Evolutionary conservation across 1,140 invertebrate species (phyloP), one percentile per base, ranked within the genome.

Genomic region (Ceratosolen solmsi): DNA sequence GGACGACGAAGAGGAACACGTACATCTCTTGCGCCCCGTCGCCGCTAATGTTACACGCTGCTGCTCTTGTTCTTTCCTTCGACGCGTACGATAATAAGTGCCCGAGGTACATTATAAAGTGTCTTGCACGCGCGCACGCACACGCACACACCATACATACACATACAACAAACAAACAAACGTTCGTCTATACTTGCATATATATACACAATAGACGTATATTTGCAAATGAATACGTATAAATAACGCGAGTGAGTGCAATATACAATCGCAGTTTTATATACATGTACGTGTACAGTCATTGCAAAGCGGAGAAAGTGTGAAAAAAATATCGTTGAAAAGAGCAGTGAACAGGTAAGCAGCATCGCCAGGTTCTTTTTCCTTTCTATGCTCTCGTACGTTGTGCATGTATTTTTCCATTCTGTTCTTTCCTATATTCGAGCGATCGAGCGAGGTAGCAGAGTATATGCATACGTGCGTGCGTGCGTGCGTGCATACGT

Each of bases 161-260:
- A 15, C 51, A 54, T 54, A 22, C 51, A 54, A 15, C n/a, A n/a
- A n/a, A n/a, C n/a, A 46, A 13, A 7, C 13, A 46, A 5, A 13
- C 5, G 41, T 13, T 46, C 41, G 41, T 46, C 5, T 13, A 46
- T 46, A 46, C 41, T 7, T 46, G 13, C 41, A 46, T 13, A n/a
- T 13, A 13, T 13, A 13, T 13, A 13, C 13, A 46, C 41, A 46
- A 13, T 46, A 46, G 41, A 13, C 41, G 41, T 36, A 36, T 36
- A 27, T 65, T 68, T 38, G 63, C n/a, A 38, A 38, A 38, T n/a
- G 36, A 36, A 38, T 38, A 68, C 63, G 22, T 68, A 38, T n/a
- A n/a, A 68, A n/a, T 38, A 38, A 38, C 70, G 38, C 41, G 70
- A 71, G 41, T 49, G 70, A 49, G 70, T 71, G 70, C 70, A 49